phyloP scores from a whole-genome alignment of 2,797 vertebrate genomes.

The Hydrolagus colliei region DNA sequence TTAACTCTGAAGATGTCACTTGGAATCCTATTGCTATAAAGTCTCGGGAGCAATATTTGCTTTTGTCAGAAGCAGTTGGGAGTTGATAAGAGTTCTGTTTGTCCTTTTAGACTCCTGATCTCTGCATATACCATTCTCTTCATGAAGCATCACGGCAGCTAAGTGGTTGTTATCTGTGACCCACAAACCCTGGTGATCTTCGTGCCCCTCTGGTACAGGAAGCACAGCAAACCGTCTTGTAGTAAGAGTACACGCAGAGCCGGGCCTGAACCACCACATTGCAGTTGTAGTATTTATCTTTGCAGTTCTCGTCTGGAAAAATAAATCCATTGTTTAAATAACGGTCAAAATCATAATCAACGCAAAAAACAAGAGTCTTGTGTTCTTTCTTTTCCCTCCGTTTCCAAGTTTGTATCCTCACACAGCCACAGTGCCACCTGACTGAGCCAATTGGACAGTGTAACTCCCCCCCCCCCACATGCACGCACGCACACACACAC shows the following conservation, averaged over 20 bases:
- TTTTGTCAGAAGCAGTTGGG: not conserved
- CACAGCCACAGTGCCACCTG: no score
- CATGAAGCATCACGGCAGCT: not conserved
- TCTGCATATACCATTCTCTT: not conserved
- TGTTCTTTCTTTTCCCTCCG: no score
- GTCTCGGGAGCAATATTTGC: not conserved
- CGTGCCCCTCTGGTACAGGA: slow-evolving; percentile 72
- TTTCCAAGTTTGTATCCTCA: no score
- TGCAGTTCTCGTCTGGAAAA: slow-evolving; percentile 78
- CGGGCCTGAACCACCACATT: slow-evolving; percentile 93
- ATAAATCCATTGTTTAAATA: slow-evolving; percentile 32
- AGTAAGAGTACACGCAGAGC: slow-evolving; percentile 90
- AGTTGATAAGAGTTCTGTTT: not conserved
- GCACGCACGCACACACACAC: no score
- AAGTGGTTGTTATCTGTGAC: slow-evolving; percentile 63
- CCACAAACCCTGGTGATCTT: slow-evolving; percentile 57
- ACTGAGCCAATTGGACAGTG: no score
- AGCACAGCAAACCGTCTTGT: slow-evolving; percentile 81
- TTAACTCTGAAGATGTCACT: not conserved
- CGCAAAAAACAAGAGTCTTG: no score
- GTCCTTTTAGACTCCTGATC: not conserved
- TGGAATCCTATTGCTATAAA: not conserved
- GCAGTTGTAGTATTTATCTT: slow-evolving; percentile 90
- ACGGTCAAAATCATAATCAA: no score
- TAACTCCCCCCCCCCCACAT: no score